Evolutionary conservation across 2,797 vertebrate species (phyloP), one percentile per base, ranked within the genome.

Genomic region (Catamblyrhynchus diadema): DNA sequence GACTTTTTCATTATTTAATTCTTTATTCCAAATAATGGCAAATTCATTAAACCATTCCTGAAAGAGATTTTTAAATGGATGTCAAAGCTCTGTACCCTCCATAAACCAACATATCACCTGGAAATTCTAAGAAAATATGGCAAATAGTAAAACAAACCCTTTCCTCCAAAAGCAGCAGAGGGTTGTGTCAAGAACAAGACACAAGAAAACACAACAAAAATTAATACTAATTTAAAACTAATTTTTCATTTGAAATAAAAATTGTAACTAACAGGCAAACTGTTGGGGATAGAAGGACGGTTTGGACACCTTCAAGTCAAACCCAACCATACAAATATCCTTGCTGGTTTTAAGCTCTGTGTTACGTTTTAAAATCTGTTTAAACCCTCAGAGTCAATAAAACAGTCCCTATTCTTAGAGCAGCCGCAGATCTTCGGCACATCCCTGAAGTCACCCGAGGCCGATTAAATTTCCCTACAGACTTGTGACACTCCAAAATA

Each of bases 401-500:
- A 61, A 60, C 66, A 67, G 80, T 5, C 15, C 70, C 86, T 95
- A 65, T 74, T 92, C 86, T 90, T 81, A 53, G 90, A 41, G 30
- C 59, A 51, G 73, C 1, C 6, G 4, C 24, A 42, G 47, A 9
- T 16, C 69, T 53, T 22, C n/a, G 2, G 71, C 65, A 62, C 64
- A 16, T 53, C 90, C 35, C 16, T 12, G 37, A 42, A 74, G 72
- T 47, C 42, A 83, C 61, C 35, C 47, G 2, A 22, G 2, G 0
- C 69, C 2, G 72, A 93, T 83, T 88, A 19, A 66, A 23, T 93
- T 78, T 93, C 93, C 22, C 3, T 23, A 11, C 6, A 0, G 53
- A 35, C 82, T 83, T 53, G 50, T 53, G 88, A 86, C 42, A 2
- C 81, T 65, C 88, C 81, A 88, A 79, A 92, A 95, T 81, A 95